A percentile compares a stretch with the other conserved stretches of the same genome.
phyloP scores from a whole-genome alignment of 2,888 invertebrate genomes.

The Lithophane socia region DNA sequence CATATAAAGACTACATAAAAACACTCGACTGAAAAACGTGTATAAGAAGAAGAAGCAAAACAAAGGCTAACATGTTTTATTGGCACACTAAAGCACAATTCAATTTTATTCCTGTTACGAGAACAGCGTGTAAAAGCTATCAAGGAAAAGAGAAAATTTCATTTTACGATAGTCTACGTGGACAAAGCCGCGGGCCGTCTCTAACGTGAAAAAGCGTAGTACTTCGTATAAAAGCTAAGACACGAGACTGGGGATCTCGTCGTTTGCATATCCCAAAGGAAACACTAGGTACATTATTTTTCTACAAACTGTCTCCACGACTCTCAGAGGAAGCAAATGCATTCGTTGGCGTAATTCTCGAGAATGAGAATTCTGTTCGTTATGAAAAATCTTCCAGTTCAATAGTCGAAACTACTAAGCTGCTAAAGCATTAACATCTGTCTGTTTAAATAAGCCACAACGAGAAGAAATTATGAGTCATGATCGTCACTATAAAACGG shows the following conservation, averaged over 20 bases:
- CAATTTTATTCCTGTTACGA: constrained; percentile 50
- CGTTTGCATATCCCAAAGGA: constrained; percentile 51
- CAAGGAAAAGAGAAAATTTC: constrained; percentile 50
- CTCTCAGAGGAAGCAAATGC: constrained; percentile 32
- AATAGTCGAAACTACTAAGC: background rate
- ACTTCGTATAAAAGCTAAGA: constrained; percentile 46
- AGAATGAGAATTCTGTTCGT: constrained; percentile 8
- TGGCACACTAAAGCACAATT: constrained; percentile 50
- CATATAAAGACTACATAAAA: constrained; percentile 17
- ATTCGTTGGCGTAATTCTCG: constrained; percentile 37
- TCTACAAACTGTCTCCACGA: constrained; percentile 31
- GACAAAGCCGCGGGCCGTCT: constrained; percentile 39
- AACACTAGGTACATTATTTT: constrained; percentile 57
- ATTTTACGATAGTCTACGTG: constrained; percentile 49
- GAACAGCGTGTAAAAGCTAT: constrained; percentile 53
- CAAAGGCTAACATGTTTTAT: constrained; percentile 58
- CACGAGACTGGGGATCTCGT: constrained; percentile 22
- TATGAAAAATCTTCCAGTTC: background rate
- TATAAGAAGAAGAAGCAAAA: constrained; percentile 37
- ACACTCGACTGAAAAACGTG: constrained; percentile 39
- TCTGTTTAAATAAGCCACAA: constrained; percentile 10
- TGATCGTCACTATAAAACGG: constrained; percentile 4
- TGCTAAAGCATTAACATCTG: background rate
- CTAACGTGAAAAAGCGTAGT: constrained; percentile 38
- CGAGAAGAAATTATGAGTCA: constrained; percentile 1